Evolutionary conservation across 2,888 invertebrate genomes (phyloP), one percentile per base, ranked within the genome.

Genomic region (Plagodis pulveraria): DNA sequence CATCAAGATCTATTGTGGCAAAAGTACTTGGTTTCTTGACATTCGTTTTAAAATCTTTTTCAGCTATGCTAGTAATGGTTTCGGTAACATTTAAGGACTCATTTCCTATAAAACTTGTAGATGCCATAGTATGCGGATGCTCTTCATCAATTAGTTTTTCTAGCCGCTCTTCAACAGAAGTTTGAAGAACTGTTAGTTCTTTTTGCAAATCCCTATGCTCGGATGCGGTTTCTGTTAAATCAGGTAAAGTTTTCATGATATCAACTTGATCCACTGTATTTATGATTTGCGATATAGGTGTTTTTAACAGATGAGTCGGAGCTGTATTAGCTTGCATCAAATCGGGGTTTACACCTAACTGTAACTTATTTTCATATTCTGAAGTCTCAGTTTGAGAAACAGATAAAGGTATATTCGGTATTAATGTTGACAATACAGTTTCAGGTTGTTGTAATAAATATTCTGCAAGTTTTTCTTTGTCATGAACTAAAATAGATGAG

Each of bases 321-420:
- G 74, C 65, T 38, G 77, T 65, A 66, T 78, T 80, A 9, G 87
- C 86, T 47, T 71, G 74, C 7, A 76, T 65, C 0, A 51, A 47
- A 47, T 71, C 80, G 10, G 88, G 80, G 9, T 74, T 75, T 69
- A 77, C 80, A 48, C 77, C 73, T 11, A 87, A 64, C 33, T 78
- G 73, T 12, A 96, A 84, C 36, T 89, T 81, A 34, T 91, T 92
- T 87, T 96, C 97, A 65, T 93, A 94, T 83, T 97, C 96, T 40
- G 94, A 90, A 0, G 89, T 81, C 73, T 95, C 94, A 0, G 94
- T 94, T 82, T 96, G 94, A 52, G 87, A 93, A 5, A 96, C 80
- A 64, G 94, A 91, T 51, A 96, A 67, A 56, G 96, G 91, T 68
- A 94, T 91, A 70, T 95, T 94, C 1, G 95, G 93, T 66, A 94